A percentile compares a stretch with the other conserved stretches of the same genome.
Evolutionary conservation across 2,888 invertebrate genomes (phyloP).

Genomic region (Norana najaformis): DNA sequence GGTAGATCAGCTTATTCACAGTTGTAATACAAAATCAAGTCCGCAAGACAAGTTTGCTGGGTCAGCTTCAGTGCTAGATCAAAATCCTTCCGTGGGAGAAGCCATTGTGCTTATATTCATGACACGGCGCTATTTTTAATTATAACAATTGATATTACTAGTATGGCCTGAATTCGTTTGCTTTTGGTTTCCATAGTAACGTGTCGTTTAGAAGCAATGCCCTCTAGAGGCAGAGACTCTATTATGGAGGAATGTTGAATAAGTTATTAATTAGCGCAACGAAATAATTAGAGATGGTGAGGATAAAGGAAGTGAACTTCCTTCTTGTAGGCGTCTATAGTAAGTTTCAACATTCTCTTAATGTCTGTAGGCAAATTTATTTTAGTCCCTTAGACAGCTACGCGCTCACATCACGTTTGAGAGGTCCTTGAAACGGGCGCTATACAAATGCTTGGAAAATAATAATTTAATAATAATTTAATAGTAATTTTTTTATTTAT

Average conservation of each 20-base stretch:
- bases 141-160: neutral
- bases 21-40: no score
- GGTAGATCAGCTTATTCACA: neutral
- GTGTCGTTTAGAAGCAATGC: neutral
- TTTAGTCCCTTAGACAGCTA: no score
- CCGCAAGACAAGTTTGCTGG: neutral
- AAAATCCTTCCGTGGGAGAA: neutral
- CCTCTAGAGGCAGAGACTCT: neutral
- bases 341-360: neutral
- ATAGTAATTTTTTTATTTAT: no score
- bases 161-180: neutral
- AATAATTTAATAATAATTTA: no score
- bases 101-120: neutral
- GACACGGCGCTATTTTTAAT: neutral
- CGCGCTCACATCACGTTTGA: no score
- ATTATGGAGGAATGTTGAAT: neutral
- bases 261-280: neutral
- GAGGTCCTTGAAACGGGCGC: no score
- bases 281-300: neutral
- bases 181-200: constrained; percentile 13
- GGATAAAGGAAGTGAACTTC: neutral
- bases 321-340: no score
- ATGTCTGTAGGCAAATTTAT: neutral
- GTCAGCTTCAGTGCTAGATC: neutral
- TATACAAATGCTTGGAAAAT: no score